Conservation (phyloP, 2,888 invertebrate species). For the Aphidius colemani region DNA sequence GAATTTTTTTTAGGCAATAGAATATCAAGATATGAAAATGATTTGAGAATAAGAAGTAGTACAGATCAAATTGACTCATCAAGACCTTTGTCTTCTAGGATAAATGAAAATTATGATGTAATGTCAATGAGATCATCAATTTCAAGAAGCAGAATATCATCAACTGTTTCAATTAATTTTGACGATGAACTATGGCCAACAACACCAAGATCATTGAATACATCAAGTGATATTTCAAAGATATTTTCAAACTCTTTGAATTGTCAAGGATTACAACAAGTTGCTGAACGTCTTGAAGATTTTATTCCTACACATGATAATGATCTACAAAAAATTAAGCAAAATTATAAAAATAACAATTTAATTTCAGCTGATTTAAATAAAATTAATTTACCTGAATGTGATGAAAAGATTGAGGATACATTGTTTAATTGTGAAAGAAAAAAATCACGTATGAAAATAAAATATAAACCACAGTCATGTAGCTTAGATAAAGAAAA, state of each 20-base stretch:
- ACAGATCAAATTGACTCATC: not conserved
- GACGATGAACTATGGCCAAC: constrained; percentile 31
- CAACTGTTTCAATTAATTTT: constrained; percentile 27
- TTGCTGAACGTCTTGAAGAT: not conserved
- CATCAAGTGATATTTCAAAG: not conserved
- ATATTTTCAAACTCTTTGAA: not conserved
- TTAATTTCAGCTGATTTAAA: not conserved
- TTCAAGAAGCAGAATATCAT: constrained; percentile 9
- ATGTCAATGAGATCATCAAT: constrained; percentile 23
- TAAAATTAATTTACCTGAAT: not conserved
- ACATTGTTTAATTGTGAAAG: too few species aligned
- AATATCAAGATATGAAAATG: not conserved
- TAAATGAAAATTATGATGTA: not conserved
- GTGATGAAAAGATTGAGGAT: not conserved
- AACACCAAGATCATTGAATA: not conserved
- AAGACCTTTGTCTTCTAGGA: not conserved
- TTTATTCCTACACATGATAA: not conserved
- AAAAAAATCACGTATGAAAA: too few species aligned
- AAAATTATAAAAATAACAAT: too few species aligned
- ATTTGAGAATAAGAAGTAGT: not conserved
- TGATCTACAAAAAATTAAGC: not conserved
- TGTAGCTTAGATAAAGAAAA: too few species aligned
- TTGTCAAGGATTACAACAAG: constrained; percentile 2
- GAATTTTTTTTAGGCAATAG: constrained; percentile 23
- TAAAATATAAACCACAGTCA: too few species aligned